These are phyloP conservation scores for Melanitta fusca DNA, from an alignment of 2,797 vertebrate species.

Conservation along the genomic window DNA sequence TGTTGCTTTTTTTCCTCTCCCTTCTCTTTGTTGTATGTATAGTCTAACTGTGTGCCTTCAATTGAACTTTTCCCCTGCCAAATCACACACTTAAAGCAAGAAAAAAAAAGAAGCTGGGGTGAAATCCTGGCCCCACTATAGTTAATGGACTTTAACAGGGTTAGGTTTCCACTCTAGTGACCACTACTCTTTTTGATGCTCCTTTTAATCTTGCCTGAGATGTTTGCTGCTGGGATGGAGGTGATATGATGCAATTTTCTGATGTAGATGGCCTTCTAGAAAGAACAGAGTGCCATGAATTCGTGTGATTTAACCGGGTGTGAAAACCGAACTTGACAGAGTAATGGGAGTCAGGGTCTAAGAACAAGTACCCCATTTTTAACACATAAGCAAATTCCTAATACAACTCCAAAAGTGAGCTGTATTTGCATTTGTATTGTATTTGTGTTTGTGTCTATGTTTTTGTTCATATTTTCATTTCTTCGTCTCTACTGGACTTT, in stretches of 20 bases:
- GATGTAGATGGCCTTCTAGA: background rate
- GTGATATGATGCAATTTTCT: background rate
- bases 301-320: background rate
- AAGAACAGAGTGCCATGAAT: accelerated
- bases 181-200: background rate
- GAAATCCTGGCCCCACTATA: slow-evolving; percentile 13
- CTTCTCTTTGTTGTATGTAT: slow-evolving; percentile 47
- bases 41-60: slow-evolving; percentile 46
- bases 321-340: background rate
- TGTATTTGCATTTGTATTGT: background rate
- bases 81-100: slow-evolving; percentile 43
- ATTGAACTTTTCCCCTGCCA: slow-evolving; percentile 44
- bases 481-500: background rate
- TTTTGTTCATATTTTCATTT: background rate
- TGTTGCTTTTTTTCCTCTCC: background rate
- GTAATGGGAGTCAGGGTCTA: background rate
- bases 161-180: background rate
- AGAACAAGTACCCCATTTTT: background rate
- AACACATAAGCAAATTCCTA: background rate
- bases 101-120: slow-evolving; percentile 15
- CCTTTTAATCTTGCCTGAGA: background rate
- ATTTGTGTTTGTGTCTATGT: background rate
- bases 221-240: background rate
- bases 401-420: background rate
- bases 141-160: background rate